These are phyloP conservation scores for Drepana arcuata DNA, from an alignment of 1,140 invertebrate species.

Conservation along the genomic window DNA sequence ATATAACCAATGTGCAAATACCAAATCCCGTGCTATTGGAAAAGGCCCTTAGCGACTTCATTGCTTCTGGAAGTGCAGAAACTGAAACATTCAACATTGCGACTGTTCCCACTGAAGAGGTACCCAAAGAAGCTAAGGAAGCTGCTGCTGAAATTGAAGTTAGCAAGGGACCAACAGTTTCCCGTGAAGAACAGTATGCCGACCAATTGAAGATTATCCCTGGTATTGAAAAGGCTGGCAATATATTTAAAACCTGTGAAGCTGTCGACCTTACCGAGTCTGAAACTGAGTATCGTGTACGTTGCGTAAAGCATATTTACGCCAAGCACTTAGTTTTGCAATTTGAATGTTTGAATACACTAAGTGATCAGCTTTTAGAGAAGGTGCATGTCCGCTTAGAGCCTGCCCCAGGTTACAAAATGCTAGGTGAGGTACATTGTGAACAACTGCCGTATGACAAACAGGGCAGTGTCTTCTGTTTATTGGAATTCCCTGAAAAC, in stretches of 20 bases:
- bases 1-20: constrained; percentile 82
- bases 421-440: constrained; percentile 83
- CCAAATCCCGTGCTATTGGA: constrained; percentile 91
- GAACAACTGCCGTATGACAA: constrained; percentile 87
- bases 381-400: constrained; percentile 93
- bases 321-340: constrained; percentile 89
- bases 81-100: constrained; percentile 88
- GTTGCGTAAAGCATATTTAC: constrained; percentile 95
- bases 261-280: constrained; percentile 95
- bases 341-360: constrained; percentile 96
- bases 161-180: constrained; percentile 70
- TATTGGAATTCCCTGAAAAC: constrained; percentile 87
- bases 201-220: constrained; percentile 86
- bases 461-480: constrained; percentile 87
- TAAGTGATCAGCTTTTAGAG: constrained; percentile 94
- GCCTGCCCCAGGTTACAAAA: constrained; percentile 81
- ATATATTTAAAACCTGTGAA: constrained; percentile 92
- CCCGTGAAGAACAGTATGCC: constrained; percentile 88
- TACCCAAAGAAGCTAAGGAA: constrained; percentile 58
- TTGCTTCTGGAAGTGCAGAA: constrained; percentile 74
- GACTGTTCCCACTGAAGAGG: constrained; percentile 81
- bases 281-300: constrained; percentile 97
- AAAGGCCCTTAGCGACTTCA: constrained; percentile 85
- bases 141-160: constrained; percentile 68
- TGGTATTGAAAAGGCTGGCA: constrained; percentile 78